These are phyloP conservation scores for Poeciliopsis turrubarensis DNA, from an alignment of 2,113 vertebrate species.

Conservation along the genomic window DNA sequence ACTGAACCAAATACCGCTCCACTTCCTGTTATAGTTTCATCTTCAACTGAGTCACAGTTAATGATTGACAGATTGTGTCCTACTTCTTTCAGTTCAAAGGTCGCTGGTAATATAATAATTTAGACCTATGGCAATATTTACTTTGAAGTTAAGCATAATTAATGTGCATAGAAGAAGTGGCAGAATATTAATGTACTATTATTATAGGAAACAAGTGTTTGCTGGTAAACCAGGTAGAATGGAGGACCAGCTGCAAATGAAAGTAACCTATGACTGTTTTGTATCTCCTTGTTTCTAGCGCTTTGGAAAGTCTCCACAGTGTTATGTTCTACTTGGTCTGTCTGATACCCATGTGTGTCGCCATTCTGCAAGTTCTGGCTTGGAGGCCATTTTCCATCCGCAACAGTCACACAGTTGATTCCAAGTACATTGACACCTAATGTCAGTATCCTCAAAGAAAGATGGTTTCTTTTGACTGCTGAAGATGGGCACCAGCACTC, in stretches of 20 bases:
- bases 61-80: neutral
- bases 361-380: slow-evolving; percentile 80
- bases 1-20: neutral
- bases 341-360: slow-evolving; percentile 82
- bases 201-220: neutral
- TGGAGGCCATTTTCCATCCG: slow-evolving; percentile 89
- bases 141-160: neutral
- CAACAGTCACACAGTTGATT: slow-evolving; percentile 79
- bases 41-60: neutral
- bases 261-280: neutral
- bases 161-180: neutral
- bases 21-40: neutral
- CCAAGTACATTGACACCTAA: slow-evolving; percentile 71
- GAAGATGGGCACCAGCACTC: too few relatives aligned
- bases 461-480: neutral
- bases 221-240: neutral
- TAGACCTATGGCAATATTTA: neutral
- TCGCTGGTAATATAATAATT: slow-evolving; percentile 8
- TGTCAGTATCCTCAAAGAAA: neutral
- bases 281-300: slow-evolving; percentile 68
- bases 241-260: neutral
- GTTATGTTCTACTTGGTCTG: slow-evolving; percentile 89
- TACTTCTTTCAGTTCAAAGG: slow-evolving; percentile 9
- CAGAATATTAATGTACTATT: neutral
- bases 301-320: slow-evolving; percentile 78